A percentile compares a stretch with the other conserved stretches of the same genome.
These are phyloP conservation scores for Ophiothrix spiculata DNA, from an alignment of 35 echinoderm and acorn worm species.

Conservation along the genomic window DNA sequence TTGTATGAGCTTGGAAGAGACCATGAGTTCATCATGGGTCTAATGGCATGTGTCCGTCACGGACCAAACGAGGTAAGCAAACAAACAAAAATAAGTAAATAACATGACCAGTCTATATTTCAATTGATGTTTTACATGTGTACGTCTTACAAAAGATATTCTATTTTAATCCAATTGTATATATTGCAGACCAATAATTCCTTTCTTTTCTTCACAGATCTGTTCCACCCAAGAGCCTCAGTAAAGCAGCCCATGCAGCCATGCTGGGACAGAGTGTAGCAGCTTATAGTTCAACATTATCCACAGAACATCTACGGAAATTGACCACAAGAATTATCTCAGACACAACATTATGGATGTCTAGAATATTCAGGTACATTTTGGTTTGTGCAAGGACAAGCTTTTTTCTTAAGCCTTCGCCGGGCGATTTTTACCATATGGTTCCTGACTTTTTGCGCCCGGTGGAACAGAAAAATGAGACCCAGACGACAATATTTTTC, in stretches of 20 bases:
- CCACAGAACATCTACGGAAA: slow-evolving; percentile 70
- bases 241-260: slow-evolving; percentile 78
- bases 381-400: too few relatives aligned
- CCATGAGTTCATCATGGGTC: too few relatives aligned
- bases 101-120: too few relatives aligned
- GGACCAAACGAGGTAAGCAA: too few relatives aligned
- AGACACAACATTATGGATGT: slow-evolving; percentile 94
- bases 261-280: slow-evolving; percentile 84
- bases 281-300: slow-evolving; percentile 79
- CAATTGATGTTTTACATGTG: background rate
- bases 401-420: too few relatives aligned
- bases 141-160: background rate
- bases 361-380: slow-evolving; percentile 98
- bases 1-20: too few relatives aligned
- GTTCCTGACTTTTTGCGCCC: too few relatives aligned
- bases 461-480: too few relatives aligned
- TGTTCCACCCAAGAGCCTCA: slow-evolving; percentile 12
- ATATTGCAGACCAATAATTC: background rate
- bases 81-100: too few relatives aligned
- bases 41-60: too few relatives aligned
- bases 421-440: too few relatives aligned
- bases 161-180: background rate
- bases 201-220: background rate
- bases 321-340: slow-evolving; percentile 93
- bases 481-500: too few relatives aligned